Percentiles rank a stretch among this genome's conserved stretches.
These are phyloP conservation scores for Percopsis omiscomaycus DNA, from an alignment of 2,797 vertebrate species.

Conservation along the genomic window DNA sequence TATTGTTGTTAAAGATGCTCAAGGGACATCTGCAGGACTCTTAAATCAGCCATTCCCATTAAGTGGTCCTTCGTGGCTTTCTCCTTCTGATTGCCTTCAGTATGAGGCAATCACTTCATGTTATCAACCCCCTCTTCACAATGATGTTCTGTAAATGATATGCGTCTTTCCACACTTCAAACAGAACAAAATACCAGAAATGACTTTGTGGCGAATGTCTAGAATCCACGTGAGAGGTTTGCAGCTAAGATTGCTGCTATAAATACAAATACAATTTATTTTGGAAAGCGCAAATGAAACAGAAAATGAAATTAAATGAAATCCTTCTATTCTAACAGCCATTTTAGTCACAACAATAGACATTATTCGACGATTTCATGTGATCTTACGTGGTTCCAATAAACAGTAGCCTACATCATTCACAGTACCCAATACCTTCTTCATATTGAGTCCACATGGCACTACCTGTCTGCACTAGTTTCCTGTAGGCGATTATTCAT, in stretches of 20 bases:
- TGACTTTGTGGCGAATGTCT: slow-evolving; percentile 25
- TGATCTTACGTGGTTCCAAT: not conserved
- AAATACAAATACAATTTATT: not conserved
- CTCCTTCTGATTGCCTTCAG: slow-evolving; percentile 75
- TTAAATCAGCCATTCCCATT: slow-evolving; percentile 71
- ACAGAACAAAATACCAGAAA: slow-evolving; percentile 31
- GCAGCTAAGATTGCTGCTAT: slow-evolving; percentile 10
- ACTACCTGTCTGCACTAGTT: slow-evolving; percentile 81
- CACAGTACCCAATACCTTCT: not conserved
- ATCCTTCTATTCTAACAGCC: slow-evolving; percentile 8
- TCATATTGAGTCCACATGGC: not conserved
- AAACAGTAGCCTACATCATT: slow-evolving; percentile 8
- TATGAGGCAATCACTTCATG: slow-evolving; percentile 79
- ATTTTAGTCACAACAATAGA: not conserved
- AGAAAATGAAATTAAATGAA: slow-evolving; percentile 1
- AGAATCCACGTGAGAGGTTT: slow-evolving; percentile 19
- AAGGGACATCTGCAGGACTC: slow-evolving; percentile 50
- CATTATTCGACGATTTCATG: not conserved
- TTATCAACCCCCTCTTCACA: slow-evolving; percentile 61
- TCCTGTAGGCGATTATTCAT: slow-evolving; percentile 85
- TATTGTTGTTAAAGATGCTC: slow-evolving; percentile 29
- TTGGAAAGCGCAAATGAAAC: not conserved
- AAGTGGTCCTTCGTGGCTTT: slow-evolving; percentile 67
- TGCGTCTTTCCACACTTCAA: slow-evolving; percentile 23
- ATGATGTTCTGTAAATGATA: slow-evolving; percentile 38